A percentile compares a stretch with the other conserved stretches of the same genome.
Evolutionary conservation across 2,888 invertebrate genomes (phyloP).

Genomic region (Conus canariensis): DNA sequence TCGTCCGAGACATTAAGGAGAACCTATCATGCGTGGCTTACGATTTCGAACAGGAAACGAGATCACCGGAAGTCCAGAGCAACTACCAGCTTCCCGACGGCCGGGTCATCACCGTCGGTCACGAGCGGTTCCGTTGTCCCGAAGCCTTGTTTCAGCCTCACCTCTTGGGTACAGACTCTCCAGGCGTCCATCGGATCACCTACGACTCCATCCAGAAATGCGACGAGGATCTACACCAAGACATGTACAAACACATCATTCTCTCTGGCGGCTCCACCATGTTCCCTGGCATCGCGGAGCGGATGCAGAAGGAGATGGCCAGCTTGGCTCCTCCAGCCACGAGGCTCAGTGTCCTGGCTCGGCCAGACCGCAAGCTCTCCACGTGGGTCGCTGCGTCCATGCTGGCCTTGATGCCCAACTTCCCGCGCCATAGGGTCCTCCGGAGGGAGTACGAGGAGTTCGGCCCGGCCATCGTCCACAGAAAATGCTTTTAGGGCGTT

Average conservation of each 20-base stretch:
- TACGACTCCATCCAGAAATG: neutral
- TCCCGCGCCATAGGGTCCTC: neutral
- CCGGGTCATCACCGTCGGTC: neutral
- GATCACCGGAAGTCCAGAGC: neutral
- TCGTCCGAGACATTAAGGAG: neutral
- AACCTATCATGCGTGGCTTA: neutral
- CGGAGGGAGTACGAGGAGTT: neutral
- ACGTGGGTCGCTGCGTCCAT: neutral
- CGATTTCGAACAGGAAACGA: neutral
- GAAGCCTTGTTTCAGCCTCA: neutral
- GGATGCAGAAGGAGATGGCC: neutral
- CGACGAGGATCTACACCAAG: neutral
- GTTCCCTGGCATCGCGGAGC: neutral
- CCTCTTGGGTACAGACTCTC: neutral
- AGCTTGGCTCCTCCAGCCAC: neutral
- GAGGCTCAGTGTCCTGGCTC: neutral
- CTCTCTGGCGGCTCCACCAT: neutral
- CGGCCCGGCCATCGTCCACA: neutral
- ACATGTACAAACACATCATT: neutral
- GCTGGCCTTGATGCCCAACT: neutral
- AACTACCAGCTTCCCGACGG: neutral
- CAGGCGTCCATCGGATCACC: neutral
- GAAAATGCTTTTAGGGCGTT: neutral
- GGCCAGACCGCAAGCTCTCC: neutral
- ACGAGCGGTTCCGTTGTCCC: slow-evolving; percentile 2